Base-by-base conservation (phyloP, 2,888 invertebrate genomes). In the Lottia gigantea region DNA sequence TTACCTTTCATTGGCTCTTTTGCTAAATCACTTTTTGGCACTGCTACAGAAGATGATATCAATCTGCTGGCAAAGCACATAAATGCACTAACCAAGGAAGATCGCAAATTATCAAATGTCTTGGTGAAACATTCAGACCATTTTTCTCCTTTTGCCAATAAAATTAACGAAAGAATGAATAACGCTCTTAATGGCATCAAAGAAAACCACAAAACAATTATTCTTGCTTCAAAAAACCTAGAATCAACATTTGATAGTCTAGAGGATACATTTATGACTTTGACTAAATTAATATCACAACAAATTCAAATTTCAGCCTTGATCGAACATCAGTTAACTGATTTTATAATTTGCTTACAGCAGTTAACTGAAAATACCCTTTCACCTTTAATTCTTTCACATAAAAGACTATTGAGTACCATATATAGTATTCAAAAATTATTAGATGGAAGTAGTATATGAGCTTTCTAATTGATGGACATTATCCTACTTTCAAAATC, bases 341-440 rank as follows among this genome's bases (percentile, higher is more conserved):
- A 70, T 15, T 46, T 65, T 15, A 16, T 61, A 19, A 61, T 15
- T 40, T n/a, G 46, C 11, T 23, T 70, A 8, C 40, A 70, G 61
- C 23, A 16, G n/a, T n/a, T 70, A 40, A 65, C 65, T 12, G 26
- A 64, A 26, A 65, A 65, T 16, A 65, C 46, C 16, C 16, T 70
- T 1, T 55, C 65, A 16, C 70, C 70, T 16, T 19, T 23, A 12
- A 40, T 70, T 19, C 19, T 70, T 31, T 31, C 70, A 46, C 49
- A 31, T 19, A 19, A 40, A 40, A 16, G 8, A 14, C 14, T 70
- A 14, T 26, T 16, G n/a, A 19, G 40, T n/a, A 31, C 45, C 16
- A 19, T 69, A n/a, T 16, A 49, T 31, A 6, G 31, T 11, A 55
- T 69, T 11, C 46, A 19, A 40, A 63, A 8, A 14, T 40, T 26